A percentile compares a stretch with the other conserved stretches of the same genome.
These are phyloP conservation scores for Acanthiza pusilla DNA, from an alignment of 2,797 vertebrate species.

Conservation along the genomic window DNA sequence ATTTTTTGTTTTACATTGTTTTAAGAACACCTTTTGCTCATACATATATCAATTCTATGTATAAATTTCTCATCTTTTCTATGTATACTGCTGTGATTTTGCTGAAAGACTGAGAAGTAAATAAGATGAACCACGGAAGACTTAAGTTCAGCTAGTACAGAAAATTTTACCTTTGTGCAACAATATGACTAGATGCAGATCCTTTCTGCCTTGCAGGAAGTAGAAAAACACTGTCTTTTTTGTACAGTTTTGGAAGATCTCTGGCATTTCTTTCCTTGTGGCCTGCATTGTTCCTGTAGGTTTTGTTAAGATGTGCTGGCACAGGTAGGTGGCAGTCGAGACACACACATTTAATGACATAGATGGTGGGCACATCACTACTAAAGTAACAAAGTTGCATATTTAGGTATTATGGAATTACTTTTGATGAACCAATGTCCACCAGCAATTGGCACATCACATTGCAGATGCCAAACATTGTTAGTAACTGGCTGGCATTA, in stretches of 20 bases:
- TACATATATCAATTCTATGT: neutral
- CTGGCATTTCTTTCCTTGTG: neutral
- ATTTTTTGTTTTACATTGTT: neutral
- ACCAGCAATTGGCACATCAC: neutral
- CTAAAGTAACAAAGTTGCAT: neutral
- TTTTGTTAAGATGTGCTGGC: neutral
- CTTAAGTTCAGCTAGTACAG: neutral
- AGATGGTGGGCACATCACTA: no score
- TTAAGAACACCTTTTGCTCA: neutral
- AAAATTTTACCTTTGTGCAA: neutral
- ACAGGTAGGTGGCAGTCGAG: constrained; percentile 43
- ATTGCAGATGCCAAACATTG: neutral
- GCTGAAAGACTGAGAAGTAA: neutral
- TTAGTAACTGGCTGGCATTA: neutral
- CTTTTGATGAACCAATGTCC: neutral
- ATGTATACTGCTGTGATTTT: neutral
- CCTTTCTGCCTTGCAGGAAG: neutral
- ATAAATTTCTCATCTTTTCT: neutral
- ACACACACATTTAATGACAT: neutral
- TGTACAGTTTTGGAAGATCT: neutral
- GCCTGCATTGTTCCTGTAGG: neutral
- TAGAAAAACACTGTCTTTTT: neutral
- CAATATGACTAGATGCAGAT: neutral
- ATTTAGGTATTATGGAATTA: neutral
- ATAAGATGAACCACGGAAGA: neutral